Base-by-base conservation (phyloP, 2,888 invertebrate genomes). In the Torymus aiolomorphi region DNA sequence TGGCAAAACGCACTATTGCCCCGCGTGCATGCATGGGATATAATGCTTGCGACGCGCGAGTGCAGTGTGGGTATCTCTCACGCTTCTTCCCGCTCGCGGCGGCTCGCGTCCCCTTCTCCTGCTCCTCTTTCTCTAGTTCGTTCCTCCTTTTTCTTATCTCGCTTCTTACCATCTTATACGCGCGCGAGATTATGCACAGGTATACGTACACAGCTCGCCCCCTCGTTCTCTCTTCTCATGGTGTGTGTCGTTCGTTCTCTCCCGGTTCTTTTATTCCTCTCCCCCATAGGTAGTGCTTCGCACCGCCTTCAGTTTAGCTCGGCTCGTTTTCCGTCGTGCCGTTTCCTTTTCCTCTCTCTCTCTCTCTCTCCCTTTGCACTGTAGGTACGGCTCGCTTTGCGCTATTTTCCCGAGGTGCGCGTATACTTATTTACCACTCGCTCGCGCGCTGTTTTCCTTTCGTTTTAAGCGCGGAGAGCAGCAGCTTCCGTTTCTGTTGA, bases 1-100 rank as follows among this genome's bases (percentile, higher is more conserved):
- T 52, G 67, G 67, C 67, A 20, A 67, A 67, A 67, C 67, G 67
- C 67, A 54, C 12, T 11, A 14, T 20, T 57, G 18, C 16, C 1
- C 52, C 52, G 52, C 24, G 20, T 20, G 31, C 31, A 20, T 24
- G 24, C 61, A 20, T 24, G 24, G 61, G 24, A 61, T 61, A 20
- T 61, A 61, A 61, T 61, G n/a, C n/a, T n/a, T n/a, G n/a, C n/a
- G n/a, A n/a, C n/a, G 18, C 24, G 24, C 61, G 12, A 10, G 16
- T 10, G 57, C n/a, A 2, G 20, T 11, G 13, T 31, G n/a, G 31
- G 63, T 42, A 24, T 54, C 70, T 70, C 57, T 70, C 67, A 20
- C 54, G 24, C 52, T 42, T 14, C 54, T 66, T 18, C 56, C 13
- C 69, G 24, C 51, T 31, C 66, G 1, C 66, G 51, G 12, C 42